These are phyloP conservation scores for Steromphala cineraria DNA, from an alignment of 2,888 invertebrate genomes.

Conservation along the genomic window DNA sequence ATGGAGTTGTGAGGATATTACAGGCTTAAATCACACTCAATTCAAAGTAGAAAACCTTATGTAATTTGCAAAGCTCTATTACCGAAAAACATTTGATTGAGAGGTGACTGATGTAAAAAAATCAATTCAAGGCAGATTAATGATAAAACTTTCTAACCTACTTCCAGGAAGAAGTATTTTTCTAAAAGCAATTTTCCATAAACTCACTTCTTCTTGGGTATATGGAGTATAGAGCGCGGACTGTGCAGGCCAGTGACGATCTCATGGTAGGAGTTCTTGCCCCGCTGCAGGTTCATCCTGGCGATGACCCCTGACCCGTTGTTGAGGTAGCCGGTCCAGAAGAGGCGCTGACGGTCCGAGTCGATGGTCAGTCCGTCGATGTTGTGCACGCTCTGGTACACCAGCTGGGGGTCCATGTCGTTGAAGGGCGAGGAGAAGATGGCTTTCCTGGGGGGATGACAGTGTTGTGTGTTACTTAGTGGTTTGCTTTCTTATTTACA, in stretches of 20 bases:
- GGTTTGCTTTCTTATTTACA: no score
- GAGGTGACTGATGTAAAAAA: no score
- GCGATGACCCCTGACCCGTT: slow-evolving; percentile 52
- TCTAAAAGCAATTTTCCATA: no score
- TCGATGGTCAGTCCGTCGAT: slow-evolving; percentile 57
- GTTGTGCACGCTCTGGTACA: slow-evolving; percentile 47
- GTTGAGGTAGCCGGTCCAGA: slow-evolving; percentile 54
- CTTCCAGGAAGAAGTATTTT: no score
- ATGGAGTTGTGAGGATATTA: no score
- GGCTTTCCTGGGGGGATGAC: slow-evolving; percentile 45
- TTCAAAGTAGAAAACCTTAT: no score
- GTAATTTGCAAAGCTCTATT: no score
- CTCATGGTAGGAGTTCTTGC: slow-evolving; percentile 45
- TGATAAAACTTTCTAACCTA: no score
- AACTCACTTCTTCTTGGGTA: slow-evolving; percentile 57
- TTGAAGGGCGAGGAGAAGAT: slow-evolving; percentile 51
- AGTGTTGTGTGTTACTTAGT: no score
- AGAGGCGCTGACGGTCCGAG: slow-evolving; percentile 49
- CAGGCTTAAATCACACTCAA: no score
- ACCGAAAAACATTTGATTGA: no score
- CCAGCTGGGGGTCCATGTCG: slow-evolving; percentile 45
- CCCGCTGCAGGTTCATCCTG: slow-evolving; percentile 49
- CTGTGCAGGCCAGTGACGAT: slow-evolving; percentile 50
- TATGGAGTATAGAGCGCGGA: slow-evolving; percentile 55
- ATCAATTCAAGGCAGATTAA: no score